Evolutionary conservation across 2,113 vertebrate species (phyloP), one percentile per base, ranked within the genome.

Genomic region (Mesitornis unicolor): DNA sequence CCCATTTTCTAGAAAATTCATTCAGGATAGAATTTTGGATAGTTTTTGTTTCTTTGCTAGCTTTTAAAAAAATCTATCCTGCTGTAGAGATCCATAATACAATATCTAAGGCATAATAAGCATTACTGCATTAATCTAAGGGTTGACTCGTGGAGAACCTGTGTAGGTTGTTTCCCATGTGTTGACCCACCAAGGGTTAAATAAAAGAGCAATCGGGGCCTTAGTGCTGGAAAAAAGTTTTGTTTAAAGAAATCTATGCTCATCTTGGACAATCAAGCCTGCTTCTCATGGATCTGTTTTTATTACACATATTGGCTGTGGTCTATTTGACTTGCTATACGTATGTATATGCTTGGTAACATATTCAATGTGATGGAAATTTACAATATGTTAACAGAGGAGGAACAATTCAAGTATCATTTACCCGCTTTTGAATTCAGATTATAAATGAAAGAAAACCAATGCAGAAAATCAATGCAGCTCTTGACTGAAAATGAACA

Each of bases 401-500:
- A 87, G 16, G 76, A 92, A 75, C 48, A 75, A 84, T 43, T 73
- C 64, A 29, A 74, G 83, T 95, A 96, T 93, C 83, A 22, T 90
- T 90, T 85, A 75, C 68, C 86, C 13, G 50, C 64, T 90, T 84
- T 2, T 63, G 73, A 87, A 63, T 74, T 84, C 1, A 2, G 89
- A 70, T 84, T 74, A 29, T 3, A 87, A 93, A 67, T 14, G 56
- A 92, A 89, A 86, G 86, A 69, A 96, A 93, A 94, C 93, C 84
- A 61, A 75, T 91, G 26, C 33, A 57, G 61, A 59, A 81, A 96
- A 95, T 93, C 92, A 90, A 89, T 87, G 71, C 50, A 67, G 47
- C 38, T 81, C 87, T 93, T 86, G 80, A 80, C 59, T 86, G 60
- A 70, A 92, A 93, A 95, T 74, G 71, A 95, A 74, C 71, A 93